Evolutionary conservation across 2,797 vertebrate genomes (phyloP), one percentile per base, ranked within the genome.

Genomic region (Microchirus variegatus): DNA sequence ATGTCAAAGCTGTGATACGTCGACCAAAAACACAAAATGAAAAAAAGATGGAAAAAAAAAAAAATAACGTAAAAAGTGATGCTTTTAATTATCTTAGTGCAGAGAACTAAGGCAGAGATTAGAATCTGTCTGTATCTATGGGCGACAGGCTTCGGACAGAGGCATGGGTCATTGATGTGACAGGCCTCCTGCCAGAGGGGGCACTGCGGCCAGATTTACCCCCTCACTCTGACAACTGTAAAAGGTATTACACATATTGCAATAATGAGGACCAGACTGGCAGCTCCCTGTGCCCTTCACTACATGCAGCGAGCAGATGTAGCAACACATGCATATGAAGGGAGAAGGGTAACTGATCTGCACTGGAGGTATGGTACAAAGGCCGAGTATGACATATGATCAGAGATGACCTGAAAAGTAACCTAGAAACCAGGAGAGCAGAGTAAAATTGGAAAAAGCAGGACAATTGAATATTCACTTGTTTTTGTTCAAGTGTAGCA

Each of bases 201-300:
- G 77, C 83, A 63, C 58, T 83, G 76, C 67, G 81, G 90, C 74
- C 80, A 87, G 83, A 89, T 88, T 89, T 77, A 90, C 87, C 81
- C 88, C 82, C 87, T 80, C 79, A 78, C 87, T 86, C 85, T 94
- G 93, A 94, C 92, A 94, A 93, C 90, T 93, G 90, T 87, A 93
- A 93, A 93, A 93, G 91, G 91, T 91, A 92, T 91, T 78, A 71
- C 82, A 91, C 91, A 93, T 90, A 94, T 93, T 93, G 92, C 89
- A 90, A 75, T 94, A 94, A 94, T 94, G 93, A 94, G 93, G 87
- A 85, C 63, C 83, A 90, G 78, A 81, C 86, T 81, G 60, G 76
- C 81, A 81, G 85, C 85, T 78, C 80, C 81, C 67, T 78, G 62
- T 87, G 92, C 75, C 92, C 92, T 94, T 93, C 91, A 90, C 71